Conservation (phyloP, 2,888 invertebrate species). For the Thelaira solivaga region DNA sequence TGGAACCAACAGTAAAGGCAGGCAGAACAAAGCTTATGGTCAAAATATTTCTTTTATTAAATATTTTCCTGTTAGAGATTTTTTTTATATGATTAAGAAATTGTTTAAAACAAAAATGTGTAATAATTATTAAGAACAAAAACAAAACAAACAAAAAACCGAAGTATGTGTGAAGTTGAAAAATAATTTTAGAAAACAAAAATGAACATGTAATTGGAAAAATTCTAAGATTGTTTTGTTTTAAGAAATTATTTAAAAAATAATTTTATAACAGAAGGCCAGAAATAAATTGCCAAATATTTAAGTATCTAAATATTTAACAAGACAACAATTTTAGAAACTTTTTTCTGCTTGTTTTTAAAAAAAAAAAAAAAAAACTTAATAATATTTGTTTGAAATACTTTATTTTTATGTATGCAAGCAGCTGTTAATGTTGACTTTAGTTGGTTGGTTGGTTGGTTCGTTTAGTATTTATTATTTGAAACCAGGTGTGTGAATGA, state of each 20-base stretch:
- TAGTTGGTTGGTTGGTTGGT: too few relatives aligned
- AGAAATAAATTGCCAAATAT: conserved; percentile 13
- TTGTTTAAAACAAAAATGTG: neutral
- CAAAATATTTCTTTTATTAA: conserved; percentile 26
- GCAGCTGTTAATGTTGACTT: too few relatives aligned
- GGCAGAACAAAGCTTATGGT: conserved; percentile 23
- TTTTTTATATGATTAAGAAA: conserved; percentile 1
- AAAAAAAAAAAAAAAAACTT: too few relatives aligned
- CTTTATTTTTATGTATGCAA: too few relatives aligned
- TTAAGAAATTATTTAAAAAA: conserved; percentile 4
- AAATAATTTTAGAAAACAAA: neutral
- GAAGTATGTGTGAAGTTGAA: neutral
- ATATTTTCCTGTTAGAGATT: conserved; percentile 24
- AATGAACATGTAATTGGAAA: neutral
- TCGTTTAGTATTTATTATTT: too few relatives aligned
- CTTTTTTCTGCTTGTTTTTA: too few relatives aligned
- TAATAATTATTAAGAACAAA: neutral
- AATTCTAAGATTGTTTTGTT: too few relatives aligned
- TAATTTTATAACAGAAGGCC: neutral
- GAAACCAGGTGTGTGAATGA: too few relatives aligned
- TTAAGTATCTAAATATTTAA: neutral
- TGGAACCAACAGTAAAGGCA: neutral
- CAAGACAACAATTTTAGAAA: neutral
- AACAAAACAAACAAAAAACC: conserved; percentile 21
- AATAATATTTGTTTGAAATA: too few relatives aligned